Evolutionary conservation across 2,797 vertebrate genomes (phyloP).

Genomic region (Platalea minor): DNA sequence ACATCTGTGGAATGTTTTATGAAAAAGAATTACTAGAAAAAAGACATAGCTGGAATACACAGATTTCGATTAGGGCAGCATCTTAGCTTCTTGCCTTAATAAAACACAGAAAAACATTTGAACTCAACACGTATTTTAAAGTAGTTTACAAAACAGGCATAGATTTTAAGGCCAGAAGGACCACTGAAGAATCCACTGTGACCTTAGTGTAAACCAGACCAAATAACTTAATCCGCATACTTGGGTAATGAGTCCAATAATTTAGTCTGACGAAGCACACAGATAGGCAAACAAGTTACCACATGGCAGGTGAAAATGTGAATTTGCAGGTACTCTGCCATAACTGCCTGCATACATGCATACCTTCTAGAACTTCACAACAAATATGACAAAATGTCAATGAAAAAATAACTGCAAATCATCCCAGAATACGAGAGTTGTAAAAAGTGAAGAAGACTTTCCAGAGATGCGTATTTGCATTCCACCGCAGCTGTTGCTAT

Average conservation of each 20-base stretch:
- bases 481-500: rapidly evolving
- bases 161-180: neutral
- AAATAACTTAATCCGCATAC: neutral
- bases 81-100: neutral
- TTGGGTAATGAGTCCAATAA: neutral
- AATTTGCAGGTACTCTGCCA: neutral
- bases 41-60: neutral
- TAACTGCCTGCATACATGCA: neutral
- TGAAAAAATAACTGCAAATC: neutral
- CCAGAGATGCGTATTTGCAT: neutral
- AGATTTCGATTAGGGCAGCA: neutral
- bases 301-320: neutral
- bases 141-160: neutral
- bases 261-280: neutral
- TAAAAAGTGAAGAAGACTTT: neutral
- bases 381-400: neutral
- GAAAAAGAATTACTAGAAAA: neutral
- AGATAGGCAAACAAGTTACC: neutral
- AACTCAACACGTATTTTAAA: neutral
- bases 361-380: neutral
- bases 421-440: neutral
- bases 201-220: neutral
- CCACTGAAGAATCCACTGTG: neutral
- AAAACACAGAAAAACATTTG: neutral
- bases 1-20: constrained; percentile 12